Conservation (phyloP, 2,888 invertebrate genomes). For the Mechanitis mazaeus region DNA sequence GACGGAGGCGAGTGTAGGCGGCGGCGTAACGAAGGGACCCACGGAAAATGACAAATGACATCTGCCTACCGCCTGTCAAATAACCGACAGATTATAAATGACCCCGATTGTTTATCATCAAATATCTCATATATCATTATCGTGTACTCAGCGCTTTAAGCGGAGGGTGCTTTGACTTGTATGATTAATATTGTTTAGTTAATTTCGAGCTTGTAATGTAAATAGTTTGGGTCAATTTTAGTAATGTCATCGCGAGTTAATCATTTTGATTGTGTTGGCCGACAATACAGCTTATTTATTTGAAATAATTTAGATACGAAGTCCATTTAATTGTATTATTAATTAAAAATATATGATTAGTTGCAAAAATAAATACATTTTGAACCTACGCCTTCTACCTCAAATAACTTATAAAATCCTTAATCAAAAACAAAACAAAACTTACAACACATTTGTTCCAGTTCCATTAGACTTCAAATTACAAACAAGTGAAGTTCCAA, state of each 20-base stretch:
- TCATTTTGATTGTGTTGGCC: constrained; percentile 41
- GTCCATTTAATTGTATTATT: too few relatives aligned
- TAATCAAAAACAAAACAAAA: not conserved
- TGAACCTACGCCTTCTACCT: too few relatives aligned
- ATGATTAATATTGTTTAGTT: constrained; percentile 76
- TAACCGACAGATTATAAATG: constrained; percentile 81
- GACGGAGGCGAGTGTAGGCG: constrained; percentile 70
- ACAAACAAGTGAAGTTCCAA: constrained; percentile 28
- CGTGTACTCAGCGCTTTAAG: constrained; percentile 66
- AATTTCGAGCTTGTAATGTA: constrained; percentile 69
- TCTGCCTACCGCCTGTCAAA: constrained; percentile 82
- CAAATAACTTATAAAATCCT: not conserved
- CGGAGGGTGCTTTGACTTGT: constrained; percentile 55
- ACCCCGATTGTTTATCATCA: constrained; percentile 79
- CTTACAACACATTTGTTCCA: constrained; percentile 5
- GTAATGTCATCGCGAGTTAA: constrained; percentile 61
- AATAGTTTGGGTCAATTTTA: constrained; percentile 66
- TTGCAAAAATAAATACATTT: too few relatives aligned
- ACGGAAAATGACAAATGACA: constrained; percentile 82
- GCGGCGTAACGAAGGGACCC: constrained; percentile 74
- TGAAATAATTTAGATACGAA: too few relatives aligned
- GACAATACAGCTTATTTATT: not conserved
- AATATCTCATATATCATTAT: constrained; percentile 78
- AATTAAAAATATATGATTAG: too few relatives aligned
- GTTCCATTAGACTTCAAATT: constrained; percentile 20